Conservation (phyloP, 1,140 invertebrate genomes). For the Drosophila lacteicornis region DNA sequence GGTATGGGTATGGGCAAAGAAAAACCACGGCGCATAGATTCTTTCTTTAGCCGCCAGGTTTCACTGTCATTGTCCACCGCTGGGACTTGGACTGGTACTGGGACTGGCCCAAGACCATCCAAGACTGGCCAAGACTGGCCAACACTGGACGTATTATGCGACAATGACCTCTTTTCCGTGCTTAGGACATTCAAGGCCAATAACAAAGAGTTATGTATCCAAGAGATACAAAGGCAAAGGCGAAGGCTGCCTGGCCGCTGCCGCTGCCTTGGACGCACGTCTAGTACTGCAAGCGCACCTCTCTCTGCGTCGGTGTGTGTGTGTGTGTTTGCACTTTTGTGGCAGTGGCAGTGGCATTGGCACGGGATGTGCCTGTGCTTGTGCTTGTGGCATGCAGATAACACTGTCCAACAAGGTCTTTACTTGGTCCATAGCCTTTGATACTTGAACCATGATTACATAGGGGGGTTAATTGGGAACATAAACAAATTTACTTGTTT, state of each 20-base stretch:
- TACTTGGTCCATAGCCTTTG: background rate
- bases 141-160: slow-evolving; percentile 54
- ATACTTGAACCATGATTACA: too few relatives aligned
- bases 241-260: slow-evolving; percentile 8
- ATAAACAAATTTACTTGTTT: too few relatives aligned
- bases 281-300: slow-evolving; percentile 19
- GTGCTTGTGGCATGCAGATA: slow-evolving; percentile 33
- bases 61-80: slow-evolving; percentile 34
- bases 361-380: slow-evolving; percentile 7
- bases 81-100: background rate
- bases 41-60: slow-evolving; percentile 8
- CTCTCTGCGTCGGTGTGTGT: background rate
- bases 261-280: slow-evolving; percentile 13
- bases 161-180: slow-evolving; percentile 70
- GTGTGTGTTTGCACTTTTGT: slow-evolving; percentile 12
- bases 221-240: slow-evolving; percentile 56
- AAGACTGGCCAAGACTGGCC: slow-evolving; percentile 16
- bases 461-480: too few relatives aligned
- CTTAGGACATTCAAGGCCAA: slow-evolving; percentile 70
- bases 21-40: slow-evolving; percentile 4
- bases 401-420: slow-evolving; percentile 30
- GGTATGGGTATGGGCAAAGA: background rate
- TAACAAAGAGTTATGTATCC: slow-evolving; percentile 69
- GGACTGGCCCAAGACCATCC: background rate
- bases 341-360: slow-evolving; percentile 1